Conservation (phyloP, 2,797 vertebrate species). For the Toxotes lorentzi region DNA sequence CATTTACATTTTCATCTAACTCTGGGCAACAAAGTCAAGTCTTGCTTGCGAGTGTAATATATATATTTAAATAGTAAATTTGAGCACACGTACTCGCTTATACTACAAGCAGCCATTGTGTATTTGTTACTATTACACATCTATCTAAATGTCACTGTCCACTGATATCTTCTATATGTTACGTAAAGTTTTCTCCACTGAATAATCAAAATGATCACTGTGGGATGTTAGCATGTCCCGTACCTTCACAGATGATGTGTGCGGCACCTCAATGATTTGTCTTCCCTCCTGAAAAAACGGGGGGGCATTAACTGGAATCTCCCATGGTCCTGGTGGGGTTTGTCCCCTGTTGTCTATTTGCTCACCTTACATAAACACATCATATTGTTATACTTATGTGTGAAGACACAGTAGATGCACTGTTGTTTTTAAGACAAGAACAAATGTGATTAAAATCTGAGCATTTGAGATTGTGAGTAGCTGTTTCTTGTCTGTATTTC, state of each 20-base stretch:
- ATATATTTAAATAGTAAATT: too few relatives aligned
- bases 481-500: background rate
- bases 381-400: background rate
- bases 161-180: too few relatives aligned
- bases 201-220: background rate
- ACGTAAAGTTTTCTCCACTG: too few relatives aligned
- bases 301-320: background rate
- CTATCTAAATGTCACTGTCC: too few relatives aligned
- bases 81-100: too few relatives aligned
- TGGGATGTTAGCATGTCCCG: too few relatives aligned
- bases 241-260: conserved; percentile 6
- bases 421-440: too few relatives aligned
- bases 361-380: conserved; percentile 7
- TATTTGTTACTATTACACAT: too few relatives aligned
- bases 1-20: too few relatives aligned
- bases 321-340: background rate
- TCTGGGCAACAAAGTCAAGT: too few relatives aligned
- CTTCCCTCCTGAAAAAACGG: background rate
- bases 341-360: background rate
- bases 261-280: background rate
- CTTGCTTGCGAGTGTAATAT: too few relatives aligned
- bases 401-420: background rate
- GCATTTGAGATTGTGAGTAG: background rate
- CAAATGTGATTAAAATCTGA: background rate
- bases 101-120: too few relatives aligned